Evolutionary conservation across 2,888 invertebrate genomes (phyloP), one percentile per base, ranked within the genome.

Genomic region (Hypomecis punctinalis): DNA sequence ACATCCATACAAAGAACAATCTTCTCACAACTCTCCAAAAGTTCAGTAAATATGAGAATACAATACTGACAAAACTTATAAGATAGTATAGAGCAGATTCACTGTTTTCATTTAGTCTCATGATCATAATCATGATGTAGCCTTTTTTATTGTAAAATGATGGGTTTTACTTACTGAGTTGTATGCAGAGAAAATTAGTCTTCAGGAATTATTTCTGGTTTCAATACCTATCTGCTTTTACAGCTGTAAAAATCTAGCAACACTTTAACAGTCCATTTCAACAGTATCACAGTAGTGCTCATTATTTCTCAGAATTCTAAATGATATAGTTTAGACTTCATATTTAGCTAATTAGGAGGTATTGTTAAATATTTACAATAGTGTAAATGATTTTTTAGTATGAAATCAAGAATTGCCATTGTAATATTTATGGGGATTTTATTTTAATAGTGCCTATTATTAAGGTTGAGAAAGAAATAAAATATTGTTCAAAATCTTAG

Each of bases 381-480:
- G 73, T 54, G 37, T 47, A 48, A 63, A 63, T 58, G 36, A 54
- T 59, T 54, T 82, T 81, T 79, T 81, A 79, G 76, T 79, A 79
- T 84, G 7, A 55, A 52, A 58, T 66, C 43, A 61, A 53, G 76
- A 81, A 84, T 84, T 83, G 84, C 86, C 84, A 85, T 85, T 86
- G 74, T 77, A 75, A 76, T 72, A 76, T 76, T 74, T 79, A 78
- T 78, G 78, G 81, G 85, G 83, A 78, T 78, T 85, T 86, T 82
- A 82, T 83, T 86, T 84, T 82, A 43, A 79, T 81, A 82, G 74
- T 73, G 76, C 76, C 76, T 80, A 74, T 76, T 74, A 74, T 73
- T 74, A 79, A 78, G 75, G 76, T 74, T 77, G 45, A 37, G 48
- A 59, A 79, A 78, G 76, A 77, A 77, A 75, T 75, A 75, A 63